phyloP scores from a whole-genome alignment of 2,113 vertebrate genomes.

The Pluvialis apricaria region DNA sequence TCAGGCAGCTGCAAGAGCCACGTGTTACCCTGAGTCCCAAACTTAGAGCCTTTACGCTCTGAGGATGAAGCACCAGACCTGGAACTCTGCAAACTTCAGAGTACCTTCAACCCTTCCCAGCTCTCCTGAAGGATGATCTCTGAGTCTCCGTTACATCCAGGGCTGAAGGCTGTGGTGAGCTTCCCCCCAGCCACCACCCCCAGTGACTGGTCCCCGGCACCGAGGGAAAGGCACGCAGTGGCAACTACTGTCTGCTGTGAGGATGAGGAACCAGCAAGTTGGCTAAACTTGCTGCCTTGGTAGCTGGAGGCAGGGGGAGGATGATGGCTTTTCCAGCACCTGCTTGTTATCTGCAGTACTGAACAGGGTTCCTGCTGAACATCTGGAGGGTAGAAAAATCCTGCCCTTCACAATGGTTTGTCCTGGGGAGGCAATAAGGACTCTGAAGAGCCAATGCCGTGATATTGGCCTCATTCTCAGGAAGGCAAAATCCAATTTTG shows the following conservation, averaged over 20 bases:
- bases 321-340: neutral
- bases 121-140: neutral
- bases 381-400: neutral
- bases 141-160: too few species aligned
- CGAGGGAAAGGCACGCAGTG: neutral
- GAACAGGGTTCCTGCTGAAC: neutral
- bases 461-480: neutral
- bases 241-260: neutral
- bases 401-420: neutral
- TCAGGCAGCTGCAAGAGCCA: neutral
- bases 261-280: neutral
- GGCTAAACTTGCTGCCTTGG: neutral
- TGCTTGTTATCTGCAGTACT: neutral
- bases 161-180: neutral
- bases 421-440: neutral
- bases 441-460: neutral
- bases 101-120: neutral
- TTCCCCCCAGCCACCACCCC: too few species aligned
- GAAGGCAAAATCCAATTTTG: neutral
- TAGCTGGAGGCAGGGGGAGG: neutral
- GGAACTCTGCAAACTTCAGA: neutral
- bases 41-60: neutral
- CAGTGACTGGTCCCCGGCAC: fast-evolving
- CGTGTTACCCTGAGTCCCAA: neutral
- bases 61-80: neutral